Conservation (phyloP, 2,113 vertebrate species). For the Myotis brandtii region DNA sequence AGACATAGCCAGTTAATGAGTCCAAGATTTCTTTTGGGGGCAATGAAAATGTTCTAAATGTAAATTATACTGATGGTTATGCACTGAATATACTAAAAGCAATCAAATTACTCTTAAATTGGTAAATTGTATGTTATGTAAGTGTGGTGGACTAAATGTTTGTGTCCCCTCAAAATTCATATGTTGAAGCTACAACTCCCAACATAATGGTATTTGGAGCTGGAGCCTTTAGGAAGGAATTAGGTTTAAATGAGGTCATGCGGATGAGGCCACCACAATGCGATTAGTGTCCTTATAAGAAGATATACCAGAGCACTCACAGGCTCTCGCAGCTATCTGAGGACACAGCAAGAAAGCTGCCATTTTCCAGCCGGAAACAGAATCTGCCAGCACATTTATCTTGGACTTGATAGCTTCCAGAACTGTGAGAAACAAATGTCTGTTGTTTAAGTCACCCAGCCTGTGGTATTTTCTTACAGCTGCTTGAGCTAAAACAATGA, state of each 20-base stretch:
- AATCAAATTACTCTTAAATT: not conserved
- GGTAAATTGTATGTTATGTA: no score
- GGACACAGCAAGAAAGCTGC: not conserved
- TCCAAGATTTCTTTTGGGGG: not conserved
- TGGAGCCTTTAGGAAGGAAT: not conserved
- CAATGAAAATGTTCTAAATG: constrained; percentile 4
- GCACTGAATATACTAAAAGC: not conserved
- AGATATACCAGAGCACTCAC: not conserved
- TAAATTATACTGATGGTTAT: not conserved
- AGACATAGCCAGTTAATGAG: not conserved
- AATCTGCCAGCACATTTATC: not conserved
- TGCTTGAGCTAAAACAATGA: not conserved
- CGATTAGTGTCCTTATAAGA: not conserved
- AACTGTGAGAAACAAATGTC: not conserved
- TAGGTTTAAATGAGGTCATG: not conserved
- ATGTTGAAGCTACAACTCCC: not conserved
- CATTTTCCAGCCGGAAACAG: not conserved
- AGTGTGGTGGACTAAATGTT: not conserved
- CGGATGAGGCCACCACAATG: not conserved
- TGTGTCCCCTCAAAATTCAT: not conserved
- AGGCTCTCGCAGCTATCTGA: not conserved
- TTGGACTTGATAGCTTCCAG: not conserved
- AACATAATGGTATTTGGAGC: not conserved
- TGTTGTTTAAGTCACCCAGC: not conserved
- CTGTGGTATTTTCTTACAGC: not conserved